These are phyloP conservation scores for Morone saxatilis DNA, from an alignment of 2,113 vertebrate genomes.

Conservation along the genomic window DNA sequence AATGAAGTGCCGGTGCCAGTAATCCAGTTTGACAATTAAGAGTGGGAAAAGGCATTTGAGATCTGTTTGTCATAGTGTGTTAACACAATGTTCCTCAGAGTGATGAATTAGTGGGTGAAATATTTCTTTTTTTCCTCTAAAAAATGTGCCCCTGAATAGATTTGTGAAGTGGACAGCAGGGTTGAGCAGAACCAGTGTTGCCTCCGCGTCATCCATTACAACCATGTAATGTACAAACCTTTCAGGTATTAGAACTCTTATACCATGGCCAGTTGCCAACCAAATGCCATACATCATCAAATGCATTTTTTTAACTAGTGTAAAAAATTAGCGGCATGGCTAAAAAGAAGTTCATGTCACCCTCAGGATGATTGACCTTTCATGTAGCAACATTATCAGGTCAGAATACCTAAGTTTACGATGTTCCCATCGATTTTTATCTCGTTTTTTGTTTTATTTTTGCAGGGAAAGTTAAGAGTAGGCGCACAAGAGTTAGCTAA, in stretches of 20 bases:
- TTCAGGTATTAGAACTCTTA: neutral
- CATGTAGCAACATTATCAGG: too few relatives aligned
- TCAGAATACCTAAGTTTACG: too few relatives aligned
- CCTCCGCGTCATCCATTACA: neutral
- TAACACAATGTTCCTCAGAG: neutral
- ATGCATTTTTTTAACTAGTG: too few relatives aligned
- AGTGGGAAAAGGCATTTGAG: neutral
- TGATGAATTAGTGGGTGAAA: neutral
- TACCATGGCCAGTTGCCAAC: neutral
- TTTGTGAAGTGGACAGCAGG: neutral
- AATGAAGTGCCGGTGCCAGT: constrained; percentile 20
- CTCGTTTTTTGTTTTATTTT: too few relatives aligned
- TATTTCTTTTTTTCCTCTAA: neutral
- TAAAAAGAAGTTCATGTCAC: too few relatives aligned
- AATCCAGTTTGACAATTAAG: neutral
- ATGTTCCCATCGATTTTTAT: neutral
- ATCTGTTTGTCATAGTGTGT: neutral
- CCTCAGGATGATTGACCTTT: neutral
- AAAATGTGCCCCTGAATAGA: neutral
- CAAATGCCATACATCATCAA: neutral
- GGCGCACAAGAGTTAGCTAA: too few relatives aligned
- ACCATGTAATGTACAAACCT: neutral
- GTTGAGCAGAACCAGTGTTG: neutral
- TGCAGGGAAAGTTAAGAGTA: too few relatives aligned
- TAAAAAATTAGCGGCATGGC: too few relatives aligned